A percentile compares a stretch with the other conserved stretches of the same genome.
phyloP scores from a whole-genome alignment of 2,797 vertebrate genomes.

The Falco columbarius region DNA sequence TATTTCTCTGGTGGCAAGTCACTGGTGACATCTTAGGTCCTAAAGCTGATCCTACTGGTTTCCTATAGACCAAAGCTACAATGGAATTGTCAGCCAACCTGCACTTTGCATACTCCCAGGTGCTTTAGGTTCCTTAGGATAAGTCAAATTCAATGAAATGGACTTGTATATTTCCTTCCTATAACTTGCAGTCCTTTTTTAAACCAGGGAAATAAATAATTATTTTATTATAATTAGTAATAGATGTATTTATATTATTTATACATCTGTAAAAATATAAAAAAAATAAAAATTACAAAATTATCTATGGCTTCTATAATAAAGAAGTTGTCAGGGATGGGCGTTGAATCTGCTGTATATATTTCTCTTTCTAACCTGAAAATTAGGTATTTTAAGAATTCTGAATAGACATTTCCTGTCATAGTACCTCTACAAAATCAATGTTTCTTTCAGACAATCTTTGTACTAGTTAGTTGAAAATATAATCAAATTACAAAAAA shows the following conservation, averaged over 20 bases:
- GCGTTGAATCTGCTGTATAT: neutral
- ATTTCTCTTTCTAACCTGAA: neutral
- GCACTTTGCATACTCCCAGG: rapidly evolving
- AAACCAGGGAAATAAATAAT: neutral
- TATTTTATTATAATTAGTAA: too few relatives aligned
- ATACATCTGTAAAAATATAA: too few relatives aligned
- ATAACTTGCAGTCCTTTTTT: neutral
- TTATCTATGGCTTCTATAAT: neutral
- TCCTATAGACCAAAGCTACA: neutral
- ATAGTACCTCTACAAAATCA: neutral
- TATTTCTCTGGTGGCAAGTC: neutral
- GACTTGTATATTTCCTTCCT: neutral
- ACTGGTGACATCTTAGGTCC: neutral
- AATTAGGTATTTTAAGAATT: neutral
- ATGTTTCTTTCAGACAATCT: neutral
- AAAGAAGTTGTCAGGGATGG: neutral
- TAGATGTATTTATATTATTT: too few relatives aligned
- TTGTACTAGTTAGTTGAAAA: neutral
- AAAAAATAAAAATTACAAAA: neutral
- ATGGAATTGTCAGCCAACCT: neutral
- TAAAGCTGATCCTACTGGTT: neutral
- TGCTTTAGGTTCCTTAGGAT: neutral
- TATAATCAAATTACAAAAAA: neutral
- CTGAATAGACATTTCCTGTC: neutral
- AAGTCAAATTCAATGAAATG: neutral